Evolutionary conservation across 2,888 invertebrate species (phyloP).

Genomic region (Sminthurinus aureus): DNA sequence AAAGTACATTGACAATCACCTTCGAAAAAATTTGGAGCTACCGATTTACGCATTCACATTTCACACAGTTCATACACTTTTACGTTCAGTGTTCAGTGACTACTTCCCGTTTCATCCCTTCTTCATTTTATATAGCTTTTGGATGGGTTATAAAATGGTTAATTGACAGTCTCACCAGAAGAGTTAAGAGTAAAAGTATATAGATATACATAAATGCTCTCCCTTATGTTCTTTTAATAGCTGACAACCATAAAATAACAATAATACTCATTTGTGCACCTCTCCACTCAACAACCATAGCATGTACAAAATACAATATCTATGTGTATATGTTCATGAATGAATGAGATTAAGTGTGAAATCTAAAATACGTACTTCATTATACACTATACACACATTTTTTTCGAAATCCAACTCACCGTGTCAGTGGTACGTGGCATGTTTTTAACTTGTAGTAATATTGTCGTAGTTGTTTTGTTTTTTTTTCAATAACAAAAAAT

Average conservation of each 20-base stretch:
- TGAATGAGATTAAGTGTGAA: slow-evolving; percentile 24
- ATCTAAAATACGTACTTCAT: slow-evolving; percentile 14
- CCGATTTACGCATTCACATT: too few species aligned
- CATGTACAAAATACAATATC: background rate
- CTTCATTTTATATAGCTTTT: slow-evolving; percentile 34
- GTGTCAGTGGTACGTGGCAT: too few species aligned
- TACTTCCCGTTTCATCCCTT: background rate
- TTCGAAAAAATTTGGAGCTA: too few species aligned
- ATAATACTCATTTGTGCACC: slow-evolving; percentile 28
- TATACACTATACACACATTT: background rate
- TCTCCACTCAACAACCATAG: background rate
- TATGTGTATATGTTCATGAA: background rate
- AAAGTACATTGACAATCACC: too few species aligned
- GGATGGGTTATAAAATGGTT: slow-evolving; percentile 45
- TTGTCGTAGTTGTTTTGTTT: too few species aligned
- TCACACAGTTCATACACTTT: background rate
- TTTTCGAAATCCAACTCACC: too few species aligned
- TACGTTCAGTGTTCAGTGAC: background rate
- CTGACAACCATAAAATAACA: slow-evolving; percentile 39
- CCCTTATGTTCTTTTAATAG: slow-evolving; percentile 47
- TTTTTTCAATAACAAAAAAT: too few species aligned
- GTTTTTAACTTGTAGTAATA: too few species aligned
- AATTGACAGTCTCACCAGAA: slow-evolving; percentile 47
- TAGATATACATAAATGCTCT: slow-evolving; percentile 45
- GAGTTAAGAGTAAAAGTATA: slow-evolving; percentile 44